Percentiles rank a stretch among this genome's conserved stretches.
Evolutionary conservation across 2,888 invertebrate genomes (phyloP).

Genomic region (Andricus curvator): DNA sequence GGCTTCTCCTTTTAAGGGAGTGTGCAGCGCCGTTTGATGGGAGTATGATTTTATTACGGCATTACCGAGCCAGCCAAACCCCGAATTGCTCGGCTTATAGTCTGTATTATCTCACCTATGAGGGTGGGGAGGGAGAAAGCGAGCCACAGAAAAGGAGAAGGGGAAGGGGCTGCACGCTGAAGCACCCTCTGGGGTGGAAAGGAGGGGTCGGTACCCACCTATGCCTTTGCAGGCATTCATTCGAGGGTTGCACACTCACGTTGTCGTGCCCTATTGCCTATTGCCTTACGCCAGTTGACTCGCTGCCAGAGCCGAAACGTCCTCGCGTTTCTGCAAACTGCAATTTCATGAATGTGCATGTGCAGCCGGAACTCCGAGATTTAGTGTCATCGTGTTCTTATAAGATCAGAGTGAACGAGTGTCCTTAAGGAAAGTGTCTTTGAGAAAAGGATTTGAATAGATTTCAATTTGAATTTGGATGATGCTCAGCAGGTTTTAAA

Average conservation of each 20-base stretch:
- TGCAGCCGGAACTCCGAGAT: neutral
- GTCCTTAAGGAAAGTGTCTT: neutral
- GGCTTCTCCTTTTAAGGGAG: conserved; percentile 63
- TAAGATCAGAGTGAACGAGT: neutral
- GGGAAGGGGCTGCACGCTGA: conserved; percentile 42
- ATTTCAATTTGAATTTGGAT: neutral
- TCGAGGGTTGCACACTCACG: conserved; percentile 69
- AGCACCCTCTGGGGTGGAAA: conserved; percentile 50
- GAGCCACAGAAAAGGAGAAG: conserved; percentile 42
- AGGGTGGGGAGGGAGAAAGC: conserved; percentile 52
- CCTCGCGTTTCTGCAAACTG: conserved; percentile 40
- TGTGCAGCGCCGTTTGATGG: conserved; percentile 75
- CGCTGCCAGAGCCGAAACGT: conserved; percentile 63
- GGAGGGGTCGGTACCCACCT: conserved; percentile 47
- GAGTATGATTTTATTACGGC: conserved; percentile 79
- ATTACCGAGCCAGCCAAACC: conserved; percentile 76
- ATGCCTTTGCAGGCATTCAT: conserved; percentile 71
- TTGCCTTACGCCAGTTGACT: conserved; percentile 67
- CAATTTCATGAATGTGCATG: conserved; percentile 5
- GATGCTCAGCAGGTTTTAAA: neutral
- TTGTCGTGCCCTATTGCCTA: conserved; percentile 60
- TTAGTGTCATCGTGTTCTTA: conserved; percentile 5
- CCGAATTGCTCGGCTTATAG: conserved; percentile 77
- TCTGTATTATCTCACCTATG: conserved; percentile 76
- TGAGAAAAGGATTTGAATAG: neutral